Conservation (phyloP, 1,140 invertebrate genomes). For the Ceratoteleas bidentatus region DNA sequence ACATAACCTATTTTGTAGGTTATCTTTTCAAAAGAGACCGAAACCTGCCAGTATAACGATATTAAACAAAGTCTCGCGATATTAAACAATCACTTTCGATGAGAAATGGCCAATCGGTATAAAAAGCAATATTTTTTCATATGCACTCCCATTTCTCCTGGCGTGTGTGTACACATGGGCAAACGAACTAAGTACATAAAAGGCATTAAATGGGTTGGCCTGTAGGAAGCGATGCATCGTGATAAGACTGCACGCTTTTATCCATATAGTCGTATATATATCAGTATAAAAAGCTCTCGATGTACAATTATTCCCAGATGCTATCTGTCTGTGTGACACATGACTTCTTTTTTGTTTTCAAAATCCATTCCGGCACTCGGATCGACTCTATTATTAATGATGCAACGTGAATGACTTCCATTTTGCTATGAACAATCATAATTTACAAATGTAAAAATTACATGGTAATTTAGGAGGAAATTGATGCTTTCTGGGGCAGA, state of each 20-base stretch:
- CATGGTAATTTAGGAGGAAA: conserved; percentile 10
- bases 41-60: no score
- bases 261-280: conserved; percentile 26
- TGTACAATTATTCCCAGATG: conserved; percentile 37
- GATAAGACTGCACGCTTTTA: conserved; percentile 55
- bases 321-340: conserved; percentile 32
- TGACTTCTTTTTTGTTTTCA: conserved; percentile 19
- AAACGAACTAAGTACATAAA: conserved; percentile 45
- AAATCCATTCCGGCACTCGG: neutral
- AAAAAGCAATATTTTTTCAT: conserved; percentile 24
- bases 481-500: no score
- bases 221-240: conserved; percentile 67
- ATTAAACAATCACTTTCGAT: no score
- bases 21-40: no score
- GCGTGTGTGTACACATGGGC: conserved; percentile 35
- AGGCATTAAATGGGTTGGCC: conserved; percentile 70
- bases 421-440: conserved; percentile 10
- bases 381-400: conserved; percentile 26
- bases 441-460: neutral
- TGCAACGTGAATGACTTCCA: conserved; percentile 11
- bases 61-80: no score
- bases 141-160: conserved; percentile 29
- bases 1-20: no score
- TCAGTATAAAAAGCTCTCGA: conserved; percentile 22
- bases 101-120: neutral